phyloP scores from a whole-genome alignment of 2,888 invertebrate species.

The Mythimna ferrago region DNA sequence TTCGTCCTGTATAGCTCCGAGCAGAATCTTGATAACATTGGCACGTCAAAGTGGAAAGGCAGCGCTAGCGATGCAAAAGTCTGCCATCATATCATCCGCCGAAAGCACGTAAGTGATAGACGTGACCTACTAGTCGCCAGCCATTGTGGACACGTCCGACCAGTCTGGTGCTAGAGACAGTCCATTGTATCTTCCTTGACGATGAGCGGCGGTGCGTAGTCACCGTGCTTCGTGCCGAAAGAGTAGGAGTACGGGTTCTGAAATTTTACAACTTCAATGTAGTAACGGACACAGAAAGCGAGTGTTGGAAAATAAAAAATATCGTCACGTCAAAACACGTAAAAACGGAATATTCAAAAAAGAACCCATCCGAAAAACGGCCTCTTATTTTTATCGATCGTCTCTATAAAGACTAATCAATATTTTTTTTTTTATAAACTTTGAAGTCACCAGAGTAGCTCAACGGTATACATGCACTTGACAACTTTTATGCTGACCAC shows the following conservation, averaged over 20 bases:
- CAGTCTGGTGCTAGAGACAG: constrained; percentile 73
- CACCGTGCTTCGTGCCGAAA: constrained; percentile 91
- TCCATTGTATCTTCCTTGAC: constrained; percentile 91
- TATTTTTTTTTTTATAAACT: too few relatives aligned
- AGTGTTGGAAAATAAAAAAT: not conserved
- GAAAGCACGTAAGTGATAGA: not conserved
- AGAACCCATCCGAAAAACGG: too few relatives aligned
- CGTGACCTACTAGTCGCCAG: not conserved
- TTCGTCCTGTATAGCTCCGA: not conserved
- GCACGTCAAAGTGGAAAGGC: not conserved
- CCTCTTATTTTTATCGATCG: too few relatives aligned
- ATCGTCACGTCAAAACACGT: not conserved
- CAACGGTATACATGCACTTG: too few relatives aligned
- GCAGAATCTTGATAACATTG: not conserved
- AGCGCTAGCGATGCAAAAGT: not conserved
- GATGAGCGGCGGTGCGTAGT: constrained; percentile 90
- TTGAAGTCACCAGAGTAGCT: too few relatives aligned
- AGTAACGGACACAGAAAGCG: not conserved
- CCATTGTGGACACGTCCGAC: not conserved
- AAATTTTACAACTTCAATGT: constrained; percentile 35
- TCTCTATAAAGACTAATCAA: too few relatives aligned
- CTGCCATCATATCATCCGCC: not conserved
- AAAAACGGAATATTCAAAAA: too few relatives aligned
- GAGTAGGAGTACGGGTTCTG: constrained; percentile 89
- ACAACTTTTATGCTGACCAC: too few relatives aligned